Evolutionary conservation across 2,113 vertebrate genomes (phyloP), one percentile per base, ranked within the genome.

Genomic region (Microtus oregoni): DNA sequence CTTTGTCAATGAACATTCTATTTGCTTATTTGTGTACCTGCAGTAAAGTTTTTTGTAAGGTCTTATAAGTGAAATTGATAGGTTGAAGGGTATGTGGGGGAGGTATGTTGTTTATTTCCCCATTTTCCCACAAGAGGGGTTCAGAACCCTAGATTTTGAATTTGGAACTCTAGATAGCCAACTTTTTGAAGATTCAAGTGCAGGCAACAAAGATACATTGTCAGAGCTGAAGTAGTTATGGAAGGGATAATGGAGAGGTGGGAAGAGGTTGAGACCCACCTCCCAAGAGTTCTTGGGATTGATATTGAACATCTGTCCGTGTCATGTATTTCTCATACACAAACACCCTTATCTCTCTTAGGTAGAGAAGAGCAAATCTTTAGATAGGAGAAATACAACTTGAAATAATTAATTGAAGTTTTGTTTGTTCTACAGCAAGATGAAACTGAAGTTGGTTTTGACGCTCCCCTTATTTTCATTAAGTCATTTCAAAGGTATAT

Each of bases 401-500:
- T 88, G 47, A 89, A 95, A 79, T 79, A 94, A 94, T 55, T 63
- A 77, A 88, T 68, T 85, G 63, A 93, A 86, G 68, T 97, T 95
- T 73, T 88, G 26, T 89, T 95, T 91, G 17, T 94, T 90, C 61
- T 52, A n/a, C 41, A 78, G n/a, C 9, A 94, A 77, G 73, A 87
- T 55, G 65, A 96, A 70, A 76, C 91, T 86, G 68, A 72, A 96
- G 61, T 90, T 85, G 1, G 13, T 91, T 89, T 88, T 88, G 44
- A 50, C 83, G 15, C 65, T 89, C 90, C 50, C 35, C 38, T 35
- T 87, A 68, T 91, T 86, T 76, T 92, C 58, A 94, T 76, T 85
- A 67, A 94, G 7, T 94, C 20, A 28, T 94, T 90, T 35, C 22
- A 73, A 82, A 96, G 88, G 41, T 73, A 70, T 65, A 55, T 52